Evolutionary conservation across 2,888 invertebrate species (phyloP).

Genomic region (Oscheius myriophilus): DNA sequence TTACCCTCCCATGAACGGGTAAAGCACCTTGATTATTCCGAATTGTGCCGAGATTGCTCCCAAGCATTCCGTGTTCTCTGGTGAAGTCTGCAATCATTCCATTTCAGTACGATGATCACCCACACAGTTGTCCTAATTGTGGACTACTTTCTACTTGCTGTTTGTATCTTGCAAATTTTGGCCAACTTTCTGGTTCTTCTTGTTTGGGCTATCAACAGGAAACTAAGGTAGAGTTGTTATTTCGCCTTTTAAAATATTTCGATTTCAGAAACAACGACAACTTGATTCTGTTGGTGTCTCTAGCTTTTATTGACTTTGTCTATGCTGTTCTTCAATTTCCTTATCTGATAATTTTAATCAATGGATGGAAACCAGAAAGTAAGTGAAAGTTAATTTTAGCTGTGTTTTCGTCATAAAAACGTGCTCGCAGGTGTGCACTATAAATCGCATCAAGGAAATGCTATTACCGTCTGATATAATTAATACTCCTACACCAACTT

Average conservation of each 20-base stretch:
- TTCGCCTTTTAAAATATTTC: neutral
- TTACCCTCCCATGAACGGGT: too few relatives aligned
- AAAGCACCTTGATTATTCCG: too few relatives aligned
- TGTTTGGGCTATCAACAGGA: constrained; percentile 25
- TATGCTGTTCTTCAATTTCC: constrained; percentile 39
- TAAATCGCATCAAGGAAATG: too few relatives aligned
- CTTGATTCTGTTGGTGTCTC: constrained; percentile 34
- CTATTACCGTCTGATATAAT: too few relatives aligned
- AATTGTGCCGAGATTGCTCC: too few relatives aligned
- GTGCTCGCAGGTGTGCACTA: too few relatives aligned
- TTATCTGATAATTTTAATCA: constrained; percentile 35
- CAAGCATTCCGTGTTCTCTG: too few relatives aligned
- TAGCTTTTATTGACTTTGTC: constrained; percentile 41
- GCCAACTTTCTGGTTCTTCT: constrained; percentile 35
- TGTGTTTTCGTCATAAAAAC: neutral
- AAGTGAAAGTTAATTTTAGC: neutral
- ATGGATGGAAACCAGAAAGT: constrained; percentile 32
- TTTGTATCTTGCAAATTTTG: constrained; percentile 30
- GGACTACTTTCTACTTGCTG: constrained; percentile 19
- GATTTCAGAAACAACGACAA: constrained; percentile 30
- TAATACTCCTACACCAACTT: too few relatives aligned
- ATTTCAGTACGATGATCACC: constrained; percentile 13
- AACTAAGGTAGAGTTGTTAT: neutral
- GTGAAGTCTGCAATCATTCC: too few relatives aligned
- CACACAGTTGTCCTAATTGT: constrained; percentile 11